Base-by-base conservation (phyloP, 2,888 invertebrate genomes). In the Fabriciana adippe region DNA sequence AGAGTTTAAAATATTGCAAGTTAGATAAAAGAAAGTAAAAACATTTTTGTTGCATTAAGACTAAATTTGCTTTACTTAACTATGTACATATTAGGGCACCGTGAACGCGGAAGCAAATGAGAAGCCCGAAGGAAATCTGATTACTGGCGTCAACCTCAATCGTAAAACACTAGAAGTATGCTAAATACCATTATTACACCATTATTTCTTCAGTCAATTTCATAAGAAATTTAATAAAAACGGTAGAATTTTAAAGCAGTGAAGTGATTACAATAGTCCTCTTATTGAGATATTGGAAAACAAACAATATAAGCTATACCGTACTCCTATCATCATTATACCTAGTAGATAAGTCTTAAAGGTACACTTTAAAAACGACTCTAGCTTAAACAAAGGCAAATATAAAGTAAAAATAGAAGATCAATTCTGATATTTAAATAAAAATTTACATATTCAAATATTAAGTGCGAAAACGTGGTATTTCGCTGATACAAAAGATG, bases 61-160 rank as follows among this genome's bases (percentile, higher is more conserved):
- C 18, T 57, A 57, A n/a, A 57, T 57, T 45, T 57, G 48, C 15
- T 26, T 45, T 35, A 51, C 31, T 51, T 61, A 18, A 15, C 16
- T 54, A 26, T 26, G 26, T 64, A 55, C 47, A 71, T 67, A 67
- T 63, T 69, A 67, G 66, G 68, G 70, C 72, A 74, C 70, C 69
- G 71, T 75, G 74, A 77, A 85, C 83, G 84, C 86, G 89, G 88
- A 89, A 88, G 83, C 81, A 84, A 83, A 78, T 82, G 79, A 80
- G 81, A 80, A 81, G 84, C 84, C 85, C 82, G 81, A 83, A 89
- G 85, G 84, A 85, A 82, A 89, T 89, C 87, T 86, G 88, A 89
- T 90, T 85, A 82, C 80, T 82, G 79, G 67, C 80, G 82, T 85
- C 84, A 82, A 81, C 81, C 72, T 75, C 76, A 76, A 76, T 66